phyloP scores from a whole-genome alignment of 1,140 invertebrate genomes.

The Macrostomum lignano region DNA sequence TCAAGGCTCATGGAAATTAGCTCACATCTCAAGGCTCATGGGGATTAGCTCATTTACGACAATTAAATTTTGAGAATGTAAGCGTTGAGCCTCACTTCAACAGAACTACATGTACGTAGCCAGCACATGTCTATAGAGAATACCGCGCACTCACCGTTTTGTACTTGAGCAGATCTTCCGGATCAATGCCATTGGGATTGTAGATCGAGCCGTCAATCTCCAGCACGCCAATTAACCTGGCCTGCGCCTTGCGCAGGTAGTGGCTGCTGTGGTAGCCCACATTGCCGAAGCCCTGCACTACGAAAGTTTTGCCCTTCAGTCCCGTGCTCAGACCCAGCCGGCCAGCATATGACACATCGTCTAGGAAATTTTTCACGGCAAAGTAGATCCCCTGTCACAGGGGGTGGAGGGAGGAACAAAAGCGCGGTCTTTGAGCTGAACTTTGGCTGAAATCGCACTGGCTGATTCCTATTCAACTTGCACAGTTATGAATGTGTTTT shows the following conservation, averaged over 20 bases:
- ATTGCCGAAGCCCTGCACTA: conserved; percentile 93
- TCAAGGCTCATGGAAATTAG: too few relatives aligned
- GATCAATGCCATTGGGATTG: conserved; percentile 78
- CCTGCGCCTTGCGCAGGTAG: conserved; percentile 73
- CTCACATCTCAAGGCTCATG: too few relatives aligned
- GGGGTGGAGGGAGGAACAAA: too few relatives aligned
- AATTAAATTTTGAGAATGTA: too few relatives aligned
- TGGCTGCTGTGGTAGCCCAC: conserved; percentile 90
- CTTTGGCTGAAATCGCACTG: too few relatives aligned
- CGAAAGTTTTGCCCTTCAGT: conserved; percentile 83
- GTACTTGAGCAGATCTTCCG: conserved; percentile 42
- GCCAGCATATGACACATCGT: conserved; percentile 81
- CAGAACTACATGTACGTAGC: too few relatives aligned
- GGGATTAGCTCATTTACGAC: too few relatives aligned
- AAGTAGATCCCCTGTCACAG: conserved; percentile 79
- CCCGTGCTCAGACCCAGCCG: conserved; percentile 76
- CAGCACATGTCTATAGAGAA: too few relatives aligned
- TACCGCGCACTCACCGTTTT: conserved; percentile 31
- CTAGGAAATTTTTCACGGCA: conserved; percentile 84
- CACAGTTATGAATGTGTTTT: too few relatives aligned
- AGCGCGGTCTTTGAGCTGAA: too few relatives aligned
- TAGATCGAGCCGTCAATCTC: conserved; percentile 70
- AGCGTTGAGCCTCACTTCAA: too few relatives aligned
- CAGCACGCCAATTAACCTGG: conserved; percentile 66
- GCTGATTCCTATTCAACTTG: too few relatives aligned